Evolutionary conservation across 1,140 invertebrate genomes (phyloP), one percentile per base, ranked within the genome.

Genomic region (Megathymus violae): DNA sequence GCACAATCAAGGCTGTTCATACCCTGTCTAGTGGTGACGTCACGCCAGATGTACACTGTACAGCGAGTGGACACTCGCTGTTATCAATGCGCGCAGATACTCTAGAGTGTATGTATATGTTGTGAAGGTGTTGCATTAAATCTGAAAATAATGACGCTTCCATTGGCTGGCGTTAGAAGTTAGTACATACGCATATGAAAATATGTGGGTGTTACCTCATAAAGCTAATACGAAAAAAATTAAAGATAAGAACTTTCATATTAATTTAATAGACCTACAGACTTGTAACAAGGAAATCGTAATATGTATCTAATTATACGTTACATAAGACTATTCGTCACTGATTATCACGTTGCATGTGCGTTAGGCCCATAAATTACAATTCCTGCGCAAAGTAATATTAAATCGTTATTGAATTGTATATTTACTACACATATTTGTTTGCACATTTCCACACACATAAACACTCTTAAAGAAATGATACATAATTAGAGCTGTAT

Each of bases 1-100:
- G 68, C 62, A 69, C 67, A 61, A 62, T 75, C 85, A 88, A 88
- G 85, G 85, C 78, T 82, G 79, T 63, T 61, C 58, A 74, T 83
- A 83, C 82, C 86, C 82, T 78, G 83, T 85, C 82, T 78, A 77
- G 76, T 74, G 78, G 71, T 76, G 80, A 88, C 83, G 83, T 85
- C 61, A 16, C 44, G 22, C 67, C 74, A 81, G 73, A 80, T 75
- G 72, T 76, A n/a, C n/a, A n/a, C n/a, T n/a, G n/a, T n/a, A n/a
- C n/a, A n/a, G n/a, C n/a, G n/a, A n/a, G n/a, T n/a, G n/a, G n/a
- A 84, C 73, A 66, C 74, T 71, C 58, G 60, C 51, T 54, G 64
- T 67, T 79, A 78, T 80, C 71, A 67, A 56, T 43, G 52, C 52
- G 46, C 25, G 22, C 51, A n/a, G n/a, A 59, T 14, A 51, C 40